Percentiles rank a stretch among this genome's conserved stretches.
These are phyloP conservation scores for zebrafish (Danio rerio) DNA, from an alignment of 2,113 vertebrate genomes.

Conservation along the genomic window DNA sequence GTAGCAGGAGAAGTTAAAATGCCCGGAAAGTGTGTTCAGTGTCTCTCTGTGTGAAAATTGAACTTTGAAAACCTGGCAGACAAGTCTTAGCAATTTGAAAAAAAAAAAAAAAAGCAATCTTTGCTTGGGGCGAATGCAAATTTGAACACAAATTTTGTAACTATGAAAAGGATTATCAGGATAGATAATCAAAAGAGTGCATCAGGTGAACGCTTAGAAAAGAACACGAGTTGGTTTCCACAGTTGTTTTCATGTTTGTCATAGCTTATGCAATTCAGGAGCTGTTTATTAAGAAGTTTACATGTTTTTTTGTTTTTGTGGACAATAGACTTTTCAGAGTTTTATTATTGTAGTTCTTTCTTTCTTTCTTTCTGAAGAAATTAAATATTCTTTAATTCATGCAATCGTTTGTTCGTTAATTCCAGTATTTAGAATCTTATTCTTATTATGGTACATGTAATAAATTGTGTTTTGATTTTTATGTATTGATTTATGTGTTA, in stretches of 20 bases:
- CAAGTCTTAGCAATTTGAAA: neutral
- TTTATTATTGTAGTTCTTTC: neutral
- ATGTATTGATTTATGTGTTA: too few species aligned
- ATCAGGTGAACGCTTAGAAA: neutral
- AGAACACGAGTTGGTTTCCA: neutral
- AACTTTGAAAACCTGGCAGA: neutral
- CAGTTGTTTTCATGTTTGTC: conserved; percentile 9
- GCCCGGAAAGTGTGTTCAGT: neutral
- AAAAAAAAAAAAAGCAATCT: neutral
- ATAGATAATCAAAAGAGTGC: conserved; percentile 9
- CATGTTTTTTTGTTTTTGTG: neutral
- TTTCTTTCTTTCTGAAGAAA: too few species aligned
- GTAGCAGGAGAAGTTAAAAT: conserved; percentile 19
- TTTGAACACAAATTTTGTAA: conserved; percentile 14
- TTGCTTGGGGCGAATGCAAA: conserved; percentile 20
- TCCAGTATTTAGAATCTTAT: too few species aligned
- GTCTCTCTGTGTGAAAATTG: neutral
- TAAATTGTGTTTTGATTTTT: too few species aligned
- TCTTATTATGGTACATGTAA: too few species aligned
- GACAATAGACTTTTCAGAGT: neutral
- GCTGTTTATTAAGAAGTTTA: conserved; percentile 1
- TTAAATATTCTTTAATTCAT: neutral
- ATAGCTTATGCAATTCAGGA: neutral
- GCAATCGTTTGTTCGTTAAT: too few species aligned
- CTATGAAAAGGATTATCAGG: conserved; percentile 7